Percentiles rank a stretch among this genome's conserved stretches.
Conservation (phyloP, 2,888 invertebrate species). For the Kryphioiulus occultus region DNA sequence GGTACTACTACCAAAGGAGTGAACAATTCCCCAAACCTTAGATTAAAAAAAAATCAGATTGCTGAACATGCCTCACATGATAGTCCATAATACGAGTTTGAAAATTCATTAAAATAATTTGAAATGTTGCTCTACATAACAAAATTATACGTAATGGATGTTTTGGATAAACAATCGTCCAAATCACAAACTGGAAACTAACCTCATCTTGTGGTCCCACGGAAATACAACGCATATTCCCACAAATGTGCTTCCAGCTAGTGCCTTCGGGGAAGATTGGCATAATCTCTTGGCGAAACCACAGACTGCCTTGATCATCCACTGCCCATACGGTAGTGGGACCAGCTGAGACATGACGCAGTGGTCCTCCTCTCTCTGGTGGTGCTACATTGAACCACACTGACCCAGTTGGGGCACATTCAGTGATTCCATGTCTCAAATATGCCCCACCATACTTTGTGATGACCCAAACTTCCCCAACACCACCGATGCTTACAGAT, state of each 20-base stretch:
- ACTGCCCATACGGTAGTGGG: constrained; percentile 80
- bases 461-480: constrained; percentile 74
- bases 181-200: background rate
- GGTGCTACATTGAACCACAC: constrained; percentile 84
- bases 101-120: no score
- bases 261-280: constrained; percentile 81
- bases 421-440: constrained; percentile 77
- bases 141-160: no score
- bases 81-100: no score
- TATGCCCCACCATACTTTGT: constrained; percentile 86
- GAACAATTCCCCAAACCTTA: constrained; percentile 55
- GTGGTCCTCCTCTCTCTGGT: constrained; percentile 68
- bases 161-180: background rate
- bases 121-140: no score
- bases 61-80: background rate
- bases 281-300: constrained; percentile 80
- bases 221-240: constrained; percentile 60
- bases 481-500: constrained; percentile 66
- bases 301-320: constrained; percentile 75
- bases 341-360: constrained; percentile 79
- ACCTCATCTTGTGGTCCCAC: constrained; percentile 60
- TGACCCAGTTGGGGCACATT: constrained; percentile 67
- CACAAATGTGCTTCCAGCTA: constrained; percentile 70
- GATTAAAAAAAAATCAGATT: background rate
- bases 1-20: constrained; percentile 51